Base-by-base conservation (phyloP, 2,797 vertebrate species). In the Craterocephalus amniculus region DNA sequence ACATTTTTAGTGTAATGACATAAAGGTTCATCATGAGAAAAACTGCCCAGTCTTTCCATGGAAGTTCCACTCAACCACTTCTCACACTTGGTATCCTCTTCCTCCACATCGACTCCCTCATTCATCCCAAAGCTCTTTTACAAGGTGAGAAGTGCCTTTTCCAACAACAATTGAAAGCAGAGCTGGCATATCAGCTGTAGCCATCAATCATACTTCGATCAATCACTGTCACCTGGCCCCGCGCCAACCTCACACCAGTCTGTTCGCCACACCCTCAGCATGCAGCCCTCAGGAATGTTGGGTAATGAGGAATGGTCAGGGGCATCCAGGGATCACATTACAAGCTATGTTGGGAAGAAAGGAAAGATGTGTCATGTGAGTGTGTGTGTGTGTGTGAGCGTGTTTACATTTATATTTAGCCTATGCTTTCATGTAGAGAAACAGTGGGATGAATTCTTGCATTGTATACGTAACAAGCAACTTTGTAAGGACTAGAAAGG, bases 61-160 rank as follows among this genome's bases (percentile, higher is more conserved):
- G 34, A 74, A 62, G 66, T 71, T 76, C 64, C 32, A 63, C 74
- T 77, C 67, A 77, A 35, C 70, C 76, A 18, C 74, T 70, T 79
- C 83, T 85, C 80, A 74, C 83, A 79, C 79, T 71, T 72, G 36
- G 59, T 56, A 60, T 83, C 79, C 67, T 79, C 74, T 59, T 73
- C 72, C 74, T 79, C 69, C 58, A 55, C 36, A 78, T 67, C 78
- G 43, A 34, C 67, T 49, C 68, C 56, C 79, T 83, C 66, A 49
- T 77, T 76, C 83, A 79, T 78, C 79, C 78, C 78, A 76, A 63
- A 89, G 79, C 89, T 89, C 80, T 88, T 92, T 95, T 93, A 94
- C 92, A 95, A 94, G 94, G 94, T 94, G 94, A 93, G 89, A 95
- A 93, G 89, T 91, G 83, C 64, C 87, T 61, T 67, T 87, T 86